phyloP scores from a whole-genome alignment of 2,888 invertebrate species.

The Vanessa cardui region DNA sequence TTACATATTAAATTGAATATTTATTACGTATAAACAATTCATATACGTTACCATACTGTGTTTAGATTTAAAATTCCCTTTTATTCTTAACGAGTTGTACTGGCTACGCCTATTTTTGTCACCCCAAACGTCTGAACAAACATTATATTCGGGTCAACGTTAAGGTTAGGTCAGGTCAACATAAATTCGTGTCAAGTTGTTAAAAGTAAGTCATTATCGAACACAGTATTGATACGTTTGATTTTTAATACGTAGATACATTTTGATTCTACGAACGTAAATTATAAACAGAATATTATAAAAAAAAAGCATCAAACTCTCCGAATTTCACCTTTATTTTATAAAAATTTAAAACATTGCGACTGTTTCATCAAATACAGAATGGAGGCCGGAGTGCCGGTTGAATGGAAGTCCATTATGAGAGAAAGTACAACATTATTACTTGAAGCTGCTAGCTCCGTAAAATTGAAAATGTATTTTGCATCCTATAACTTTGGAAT shows the following conservation, averaged over 20 bases:
- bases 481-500: constrained; percentile 36
- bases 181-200: constrained; percentile 36
- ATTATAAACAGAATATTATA: constrained; percentile 1
- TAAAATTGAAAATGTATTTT: constrained; percentile 42
- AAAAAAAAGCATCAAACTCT: constrained; percentile 1
- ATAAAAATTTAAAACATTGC: constrained; percentile 28
- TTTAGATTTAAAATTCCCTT: constrained; percentile 18
- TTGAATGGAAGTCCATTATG: constrained; percentile 42
- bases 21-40: neutral
- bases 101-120: constrained; percentile 38
- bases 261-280: neutral
- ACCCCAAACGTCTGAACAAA: constrained; percentile 39
- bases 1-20: neutral
- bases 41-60: neutral
- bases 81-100: constrained; percentile 20
- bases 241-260: constrained; percentile 11
- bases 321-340: constrained; percentile 21
- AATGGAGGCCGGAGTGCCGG: constrained; percentile 40
- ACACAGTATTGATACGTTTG: constrained; percentile 13
- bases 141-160: constrained; percentile 40
- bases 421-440: constrained; percentile 42
- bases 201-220: constrained; percentile 33
- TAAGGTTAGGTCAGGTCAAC: constrained; percentile 42
- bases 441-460: constrained; percentile 38
- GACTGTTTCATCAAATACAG: constrained; percentile 46